phyloP scores from a whole-genome alignment of 2,113 vertebrate species.

The Chaenocephalus aceratus region DNA sequence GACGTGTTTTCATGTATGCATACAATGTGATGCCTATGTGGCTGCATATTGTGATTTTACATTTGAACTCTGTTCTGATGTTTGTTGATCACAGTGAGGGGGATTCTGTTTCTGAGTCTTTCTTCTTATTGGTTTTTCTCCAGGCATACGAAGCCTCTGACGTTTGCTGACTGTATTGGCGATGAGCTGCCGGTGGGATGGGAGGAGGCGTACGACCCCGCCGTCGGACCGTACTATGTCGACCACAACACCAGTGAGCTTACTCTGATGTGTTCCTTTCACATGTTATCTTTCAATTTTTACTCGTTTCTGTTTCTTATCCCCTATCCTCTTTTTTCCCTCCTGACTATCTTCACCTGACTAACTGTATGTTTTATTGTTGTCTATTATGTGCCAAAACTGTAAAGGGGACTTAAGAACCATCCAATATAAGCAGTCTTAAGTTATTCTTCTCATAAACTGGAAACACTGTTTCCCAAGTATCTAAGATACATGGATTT shows the following conservation, averaged over 20 bases:
- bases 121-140: slow-evolving; percentile 55
- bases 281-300: slow-evolving; percentile 10
- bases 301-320: background rate
- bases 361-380: background rate
- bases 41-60: no score
- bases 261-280: no score
- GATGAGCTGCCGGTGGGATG: slow-evolving; percentile 96
- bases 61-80: no score
- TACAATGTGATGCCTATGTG: no score
- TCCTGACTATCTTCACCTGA: background rate
- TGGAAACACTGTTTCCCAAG: background rate
- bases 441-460: background rate
- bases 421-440: no score
- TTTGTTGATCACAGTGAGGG: no score
- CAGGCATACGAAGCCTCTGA: slow-evolving; percentile 98
- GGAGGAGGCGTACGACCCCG: slow-evolving; percentile 95
- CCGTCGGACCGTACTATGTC: slow-evolving; percentile 96
- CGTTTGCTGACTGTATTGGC: slow-evolving; percentile 98
- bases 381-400: background rate
- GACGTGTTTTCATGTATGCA: no score
- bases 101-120: slow-evolving; percentile 7
- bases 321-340: background rate
- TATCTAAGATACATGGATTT: background rate
- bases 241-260: slow-evolving; percentile 98
- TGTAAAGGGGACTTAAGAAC: background rate